Evolutionary conservation across 2,888 invertebrate species (phyloP), one percentile per base, ranked within the genome.

Genomic region (Fabriciana adippe): DNA sequence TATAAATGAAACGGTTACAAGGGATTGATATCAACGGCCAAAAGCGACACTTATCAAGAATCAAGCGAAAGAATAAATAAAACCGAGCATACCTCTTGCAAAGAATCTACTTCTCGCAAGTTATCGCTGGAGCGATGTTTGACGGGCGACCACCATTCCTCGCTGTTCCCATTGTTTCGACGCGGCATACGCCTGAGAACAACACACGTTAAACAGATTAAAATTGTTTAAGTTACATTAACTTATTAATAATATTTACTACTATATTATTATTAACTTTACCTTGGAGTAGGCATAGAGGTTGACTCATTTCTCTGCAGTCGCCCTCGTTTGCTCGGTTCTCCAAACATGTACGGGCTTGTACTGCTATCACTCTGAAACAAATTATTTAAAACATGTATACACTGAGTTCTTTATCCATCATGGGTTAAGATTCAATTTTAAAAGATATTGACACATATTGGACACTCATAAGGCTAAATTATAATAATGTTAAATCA

Each of bases 91-190:
- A 87, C 89, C 85, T 90, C 89, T 55, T 78, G 79, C 64, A 91
- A 75, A 13, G 77, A 78, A 74, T 88, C 82, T 72, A 76, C 72
- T 75, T 93, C 75, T 67, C 84, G 75, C 5, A 80, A 75, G 77
- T 90, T 84, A 79, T 93, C 83, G 75, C 89, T 79, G 74, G 82
- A 77, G 63, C 88, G 79, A 72, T 89, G 83, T 75, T 89, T 77
- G 73, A 88, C 70, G 65, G 88, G 74, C 93, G 86, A 85, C 88
- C 86, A 85, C 88, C 86, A 83, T 73, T 93, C 83, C 35, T 88
- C 87, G 15, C 81, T 81, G 76, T 91, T 91, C 15, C 90, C 91
- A 64, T 91, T 92, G 73, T 79, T 88, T 13, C 88, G 87, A 0
- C 85, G 81, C 50, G 80, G 81, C 1, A 78, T 62, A 1, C 85